Evolutionary conservation across 2,888 invertebrate species (phyloP).

Genomic region (Xanthorhoe designata): DNA sequence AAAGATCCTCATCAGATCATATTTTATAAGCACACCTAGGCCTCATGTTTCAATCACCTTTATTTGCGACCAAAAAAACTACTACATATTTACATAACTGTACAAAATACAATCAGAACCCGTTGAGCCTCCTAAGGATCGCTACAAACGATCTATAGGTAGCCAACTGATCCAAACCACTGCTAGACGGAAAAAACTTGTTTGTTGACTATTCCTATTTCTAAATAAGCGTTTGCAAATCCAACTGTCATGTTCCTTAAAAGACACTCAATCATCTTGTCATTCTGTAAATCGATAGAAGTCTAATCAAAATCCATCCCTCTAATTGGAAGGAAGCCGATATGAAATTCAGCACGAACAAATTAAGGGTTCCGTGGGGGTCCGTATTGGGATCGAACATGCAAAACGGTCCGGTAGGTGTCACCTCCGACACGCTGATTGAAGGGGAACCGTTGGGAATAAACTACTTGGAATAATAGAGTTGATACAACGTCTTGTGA

Average conservation of each 20-base stretch:
- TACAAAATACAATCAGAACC: too few species aligned
- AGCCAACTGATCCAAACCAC: too few species aligned
- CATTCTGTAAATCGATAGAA: conserved; percentile 25
- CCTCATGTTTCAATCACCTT: too few species aligned
- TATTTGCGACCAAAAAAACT: too few species aligned
- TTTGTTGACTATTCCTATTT: too few species aligned
- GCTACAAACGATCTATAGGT: too few species aligned
- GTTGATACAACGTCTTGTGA: conserved; percentile 41
- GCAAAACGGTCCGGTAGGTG: conserved; percentile 55
- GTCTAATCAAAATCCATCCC: conserved; percentile 32
- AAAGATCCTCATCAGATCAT: too few species aligned
- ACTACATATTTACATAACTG: too few species aligned
- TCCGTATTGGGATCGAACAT: conserved; percentile 54
- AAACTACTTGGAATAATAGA: conserved; percentile 39
- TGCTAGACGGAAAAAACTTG: too few species aligned
- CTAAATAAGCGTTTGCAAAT: too few species aligned
- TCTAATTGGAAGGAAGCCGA: conserved; percentile 34
- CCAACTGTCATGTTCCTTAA: not conserved
- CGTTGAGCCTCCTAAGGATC: too few species aligned
- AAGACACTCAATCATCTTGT: conserved; percentile 12
- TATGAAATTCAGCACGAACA: conserved; percentile 38
- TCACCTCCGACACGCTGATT: conserved; percentile 59
- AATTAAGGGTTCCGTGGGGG: conserved; percentile 34
- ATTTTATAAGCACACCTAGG: too few species aligned
- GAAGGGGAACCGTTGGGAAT: conserved; percentile 49